Base-by-base conservation (phyloP, 2,113 vertebrate genomes). In the Oreochromis niloticus region DNA sequence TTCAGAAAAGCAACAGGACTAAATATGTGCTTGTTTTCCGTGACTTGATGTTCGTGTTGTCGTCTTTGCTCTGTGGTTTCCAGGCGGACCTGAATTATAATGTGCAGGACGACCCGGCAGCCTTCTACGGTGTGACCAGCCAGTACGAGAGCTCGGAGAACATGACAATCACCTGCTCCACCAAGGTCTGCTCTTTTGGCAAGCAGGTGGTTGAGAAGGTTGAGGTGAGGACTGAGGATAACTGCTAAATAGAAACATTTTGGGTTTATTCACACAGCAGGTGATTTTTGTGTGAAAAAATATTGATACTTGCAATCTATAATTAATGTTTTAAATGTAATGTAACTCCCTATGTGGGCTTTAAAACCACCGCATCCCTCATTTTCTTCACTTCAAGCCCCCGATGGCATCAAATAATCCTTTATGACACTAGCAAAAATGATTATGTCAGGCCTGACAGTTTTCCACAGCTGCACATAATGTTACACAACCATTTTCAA, bases 121-220 rank as follows among this genome's bases (percentile, higher is more conserved):
- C 98, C 0, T 99, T 99, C 94, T 99, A 99, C 0, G 98, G 99
- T 0, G 99, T 99, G 84, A 98, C 96, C 92, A 99, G 99, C 95
- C 98, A 99, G 92, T 99, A 99, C 1, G 99, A 99, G 96, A 99
- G 98, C 94, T 98, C 98, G 4, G 99, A 99, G 94, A 99, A 99
- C 91, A 99, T 99, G 98, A 99, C 98, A 90, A 99, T 99, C 96
- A 99, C 98, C 95, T 99, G 98, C 95, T 99, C 99, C 93, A 99
- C 98, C 93, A 99, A 99, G 97, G 99, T 99, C 93, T 99, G 99
- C 96, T 99, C 98, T 7, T 99, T 99, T 46, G 99, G 99, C 89
- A 99, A 99, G 96, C 99, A 99, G 97, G 99, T 99, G 94, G 99
- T 99, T 86, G 99, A 99, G 96, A 99, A 99, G 96, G 99, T 99